Conservation (phyloP, 2,797 vertebrate genomes). For the Clarias platycephalus region DNA sequence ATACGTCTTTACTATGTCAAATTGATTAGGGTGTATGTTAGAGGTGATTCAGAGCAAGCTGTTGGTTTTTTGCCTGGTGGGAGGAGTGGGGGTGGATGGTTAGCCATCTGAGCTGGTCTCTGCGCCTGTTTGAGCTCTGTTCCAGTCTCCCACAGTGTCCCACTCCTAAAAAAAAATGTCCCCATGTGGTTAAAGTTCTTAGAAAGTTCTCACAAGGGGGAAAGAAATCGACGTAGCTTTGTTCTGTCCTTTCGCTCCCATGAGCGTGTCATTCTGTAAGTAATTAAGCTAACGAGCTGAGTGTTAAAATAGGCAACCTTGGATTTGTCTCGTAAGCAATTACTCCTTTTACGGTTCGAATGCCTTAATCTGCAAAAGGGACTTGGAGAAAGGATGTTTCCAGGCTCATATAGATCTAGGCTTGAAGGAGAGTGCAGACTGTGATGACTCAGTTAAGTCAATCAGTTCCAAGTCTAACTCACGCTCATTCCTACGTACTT, state of each 20-base stretch:
- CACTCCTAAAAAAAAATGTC: neutral
- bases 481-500: slow-evolving; percentile 14
- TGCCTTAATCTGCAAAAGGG: slow-evolving; percentile 42
- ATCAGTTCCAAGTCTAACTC: slow-evolving; percentile 38
- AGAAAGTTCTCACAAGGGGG: slow-evolving; percentile 44
- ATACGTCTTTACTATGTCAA: slow-evolving; percentile 43
- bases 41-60: slow-evolving; percentile 34
- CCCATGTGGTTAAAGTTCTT: slow-evolving; percentile 8
- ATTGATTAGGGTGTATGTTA: slow-evolving; percentile 38
- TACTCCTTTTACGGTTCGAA: slow-evolving; percentile 22
- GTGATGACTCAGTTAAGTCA: slow-evolving; percentile 46
- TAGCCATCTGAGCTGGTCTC: neutral
- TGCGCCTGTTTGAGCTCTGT: slow-evolving; percentile 22
- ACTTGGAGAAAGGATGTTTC: slow-evolving; percentile 31
- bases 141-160: slow-evolving; percentile 10
- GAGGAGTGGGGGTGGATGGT: neutral
- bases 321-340: slow-evolving; percentile 32
- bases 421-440: slow-evolving; percentile 27
- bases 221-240: slow-evolving; percentile 5
- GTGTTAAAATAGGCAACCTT: slow-evolving; percentile 23
- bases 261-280: slow-evolving; percentile 42
- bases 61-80: neutral
- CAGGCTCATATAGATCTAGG: slow-evolving; percentile 44
- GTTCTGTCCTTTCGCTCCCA: slow-evolving; percentile 19
- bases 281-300: slow-evolving; percentile 46